Percentiles rank a stretch among this genome's conserved stretches.
Evolutionary conservation across 2,113 vertebrate genomes (phyloP).

Genomic region (Tor tambroides): DNA sequence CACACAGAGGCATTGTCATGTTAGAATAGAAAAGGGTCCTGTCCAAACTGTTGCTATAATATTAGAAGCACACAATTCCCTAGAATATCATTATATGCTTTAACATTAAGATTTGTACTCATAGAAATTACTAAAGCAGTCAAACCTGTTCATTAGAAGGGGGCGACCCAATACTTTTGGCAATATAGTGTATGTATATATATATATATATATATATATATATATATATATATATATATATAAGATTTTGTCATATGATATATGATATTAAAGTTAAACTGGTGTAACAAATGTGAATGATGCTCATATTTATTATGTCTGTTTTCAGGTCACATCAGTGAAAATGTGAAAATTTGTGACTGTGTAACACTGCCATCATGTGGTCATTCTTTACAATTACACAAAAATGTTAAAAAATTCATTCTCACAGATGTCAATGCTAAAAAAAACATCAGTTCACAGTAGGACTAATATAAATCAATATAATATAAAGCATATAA

Average conservation of each 20-base stretch:
- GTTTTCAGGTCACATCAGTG: background rate
- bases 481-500: background rate
- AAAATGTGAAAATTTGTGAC: background rate
- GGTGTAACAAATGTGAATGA: background rate
- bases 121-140: no score
- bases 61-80: no score
- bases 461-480: background rate
- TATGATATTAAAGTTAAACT: background rate
- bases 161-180: no score
- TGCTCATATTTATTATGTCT: background rate
- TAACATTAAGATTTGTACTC: no score
- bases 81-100: no score
- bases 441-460: background rate
- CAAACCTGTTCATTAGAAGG: no score
- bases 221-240: no score
- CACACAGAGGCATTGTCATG: no score
- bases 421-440: background rate
- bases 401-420: background rate
- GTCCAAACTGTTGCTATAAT: no score
- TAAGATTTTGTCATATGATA: background rate
- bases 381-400: conserved; percentile 12
- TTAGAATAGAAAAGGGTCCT: no score
- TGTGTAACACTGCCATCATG: conserved; percentile 43
- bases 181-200: no score
- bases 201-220: no score